Evolutionary conservation across 2,888 invertebrate species (phyloP).

Genomic region (Ectemnius continuus): DNA sequence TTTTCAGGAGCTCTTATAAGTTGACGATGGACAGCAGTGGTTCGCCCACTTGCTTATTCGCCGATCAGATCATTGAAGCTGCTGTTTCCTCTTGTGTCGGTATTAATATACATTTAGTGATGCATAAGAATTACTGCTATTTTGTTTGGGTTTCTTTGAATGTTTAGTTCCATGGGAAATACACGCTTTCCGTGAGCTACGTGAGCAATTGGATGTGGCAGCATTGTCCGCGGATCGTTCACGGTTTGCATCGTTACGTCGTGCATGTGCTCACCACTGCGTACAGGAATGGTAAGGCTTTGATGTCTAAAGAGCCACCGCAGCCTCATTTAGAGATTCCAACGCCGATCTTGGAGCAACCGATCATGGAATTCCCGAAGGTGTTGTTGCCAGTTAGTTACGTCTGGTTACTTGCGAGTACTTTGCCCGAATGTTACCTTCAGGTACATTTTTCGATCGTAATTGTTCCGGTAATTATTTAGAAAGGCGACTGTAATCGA

Average conservation of each 20-base stretch:
- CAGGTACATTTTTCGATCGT: slow-evolving; percentile 67
- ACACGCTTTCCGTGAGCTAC: slow-evolving; percentile 85
- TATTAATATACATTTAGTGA: slow-evolving; percentile 39
- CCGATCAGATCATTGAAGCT: slow-evolving; percentile 85
- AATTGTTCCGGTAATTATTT: too few relatives aligned
- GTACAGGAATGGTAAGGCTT: slow-evolving; percentile 77
- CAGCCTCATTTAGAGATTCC: slow-evolving; percentile 83
- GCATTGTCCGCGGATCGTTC: slow-evolving; percentile 87
- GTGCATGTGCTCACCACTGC: slow-evolving; percentile 82
- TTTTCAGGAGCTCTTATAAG: slow-evolving; percentile 87
- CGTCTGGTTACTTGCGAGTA: slow-evolving; percentile 86
- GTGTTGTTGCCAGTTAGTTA: slow-evolving; percentile 82
- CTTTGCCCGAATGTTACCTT: slow-evolving; percentile 80
- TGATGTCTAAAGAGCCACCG: slow-evolving; percentile 70
- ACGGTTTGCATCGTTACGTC: slow-evolving; percentile 87
- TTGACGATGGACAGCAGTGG: slow-evolving; percentile 87
- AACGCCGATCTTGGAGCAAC: slow-evolving; percentile 84
- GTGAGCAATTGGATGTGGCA: slow-evolving; percentile 90
- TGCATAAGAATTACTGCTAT: slow-evolving; percentile 7
- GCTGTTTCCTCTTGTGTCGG: slow-evolving; percentile 86
- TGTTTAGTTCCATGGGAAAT: slow-evolving; percentile 86
- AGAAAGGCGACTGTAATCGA: too few relatives aligned
- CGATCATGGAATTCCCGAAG: slow-evolving; percentile 65
- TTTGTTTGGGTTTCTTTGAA: neutral
- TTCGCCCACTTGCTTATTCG: slow-evolving; percentile 83